A percentile compares a stretch with the other conserved stretches of the same genome.
Conservation (phyloP, 2,797 vertebrate species). For the Numenius phaeopus region DNA sequence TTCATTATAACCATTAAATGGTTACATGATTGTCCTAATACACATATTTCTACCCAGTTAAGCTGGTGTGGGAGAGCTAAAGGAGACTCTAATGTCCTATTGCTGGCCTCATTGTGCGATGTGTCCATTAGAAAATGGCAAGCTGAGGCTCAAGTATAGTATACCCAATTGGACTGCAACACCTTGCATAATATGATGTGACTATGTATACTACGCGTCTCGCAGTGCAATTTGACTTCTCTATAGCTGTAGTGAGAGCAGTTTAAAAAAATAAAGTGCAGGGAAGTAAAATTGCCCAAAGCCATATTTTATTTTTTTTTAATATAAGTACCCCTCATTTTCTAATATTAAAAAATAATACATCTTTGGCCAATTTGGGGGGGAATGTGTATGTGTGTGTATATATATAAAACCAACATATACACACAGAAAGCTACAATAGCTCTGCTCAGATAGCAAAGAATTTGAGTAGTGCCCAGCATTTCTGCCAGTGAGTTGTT, state of each 20-base stretch:
- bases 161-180: background rate
- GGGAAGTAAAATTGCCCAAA: background rate
- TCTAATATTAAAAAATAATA: background rate
- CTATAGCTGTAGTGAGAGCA: background rate
- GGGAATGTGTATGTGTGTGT: too few relatives aligned
- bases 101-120: background rate
- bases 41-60: background rate
- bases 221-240: background rate
- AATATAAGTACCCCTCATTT: rapidly evolving
- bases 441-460: too few relatives aligned
- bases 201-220: background rate
- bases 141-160: background rate
- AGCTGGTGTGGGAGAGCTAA: background rate
- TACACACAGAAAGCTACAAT: too few relatives aligned
- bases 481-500: too few relatives aligned
- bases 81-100: background rate
- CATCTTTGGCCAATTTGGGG: too few relatives aligned
- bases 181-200: background rate
- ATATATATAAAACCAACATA: too few relatives aligned
- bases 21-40: background rate
- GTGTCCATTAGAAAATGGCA: background rate
- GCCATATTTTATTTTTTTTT: background rate
- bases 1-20: background rate
- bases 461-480: too few relatives aligned
- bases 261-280: background rate